A percentile compares a stretch with the other conserved stretches of the same genome.
These are phyloP conservation scores for Upupa epops DNA, from an alignment of 2,113 vertebrate species.

Conservation along the genomic window DNA sequence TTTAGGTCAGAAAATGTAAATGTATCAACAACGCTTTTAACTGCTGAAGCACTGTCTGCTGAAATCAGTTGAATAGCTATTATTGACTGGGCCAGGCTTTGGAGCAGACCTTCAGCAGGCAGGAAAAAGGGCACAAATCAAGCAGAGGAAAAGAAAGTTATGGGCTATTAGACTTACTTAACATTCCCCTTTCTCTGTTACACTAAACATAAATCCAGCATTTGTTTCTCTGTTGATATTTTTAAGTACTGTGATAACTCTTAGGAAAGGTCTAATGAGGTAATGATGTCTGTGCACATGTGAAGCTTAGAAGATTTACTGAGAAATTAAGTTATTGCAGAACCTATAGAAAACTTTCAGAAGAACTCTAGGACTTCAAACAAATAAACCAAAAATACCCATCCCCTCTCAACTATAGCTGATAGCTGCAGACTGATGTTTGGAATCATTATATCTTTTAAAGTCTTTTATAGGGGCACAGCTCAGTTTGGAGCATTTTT, in stretches of 20 bases:
- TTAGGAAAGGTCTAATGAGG: background rate
- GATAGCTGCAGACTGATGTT: background rate
- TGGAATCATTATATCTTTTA: background rate
- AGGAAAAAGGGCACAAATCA: background rate
- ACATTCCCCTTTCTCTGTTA: background rate
- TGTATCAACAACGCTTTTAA: background rate
- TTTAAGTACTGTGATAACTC: background rate
- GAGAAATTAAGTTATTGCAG: background rate
- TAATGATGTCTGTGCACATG: background rate
- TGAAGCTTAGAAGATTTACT: background rate
- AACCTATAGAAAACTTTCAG: background rate
- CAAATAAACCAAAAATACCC: background rate
- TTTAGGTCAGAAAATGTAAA: constrained; percentile 1
- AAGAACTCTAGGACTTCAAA: background rate
- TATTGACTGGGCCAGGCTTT: background rate
- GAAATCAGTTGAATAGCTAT: background rate
- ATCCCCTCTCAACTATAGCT: background rate
- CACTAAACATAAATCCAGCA: background rate
- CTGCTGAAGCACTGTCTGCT: background rate
- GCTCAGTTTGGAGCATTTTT: background rate
- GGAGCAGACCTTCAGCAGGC: background rate
- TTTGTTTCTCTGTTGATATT: background rate
- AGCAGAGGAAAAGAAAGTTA: background rate
- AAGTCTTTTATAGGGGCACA: no score
- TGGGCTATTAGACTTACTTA: background rate